Base-by-base conservation (phyloP, 2,888 invertebrate genomes). In the Plagodis dolabraria region DNA sequence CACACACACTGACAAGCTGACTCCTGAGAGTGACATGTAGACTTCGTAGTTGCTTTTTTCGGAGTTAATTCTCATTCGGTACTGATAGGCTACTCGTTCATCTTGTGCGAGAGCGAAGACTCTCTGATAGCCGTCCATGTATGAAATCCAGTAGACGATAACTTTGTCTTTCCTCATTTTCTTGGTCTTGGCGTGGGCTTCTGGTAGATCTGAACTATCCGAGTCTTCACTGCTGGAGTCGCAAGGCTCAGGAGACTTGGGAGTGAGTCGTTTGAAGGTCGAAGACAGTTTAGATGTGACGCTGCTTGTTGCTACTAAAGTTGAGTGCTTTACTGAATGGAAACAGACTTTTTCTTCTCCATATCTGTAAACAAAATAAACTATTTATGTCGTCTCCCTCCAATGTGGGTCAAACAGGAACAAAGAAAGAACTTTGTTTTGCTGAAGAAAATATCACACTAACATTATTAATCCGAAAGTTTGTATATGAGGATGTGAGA, bases 121-220 rank as follows among this genome's bases (percentile, higher is more conserved):
- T 71, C 96, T 89, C 82, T 97, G 97, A 47, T 94, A 94, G 0
- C 95, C 95, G 64, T 96, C 96, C 83, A 96, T 93, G 77, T 95
- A 97, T 6, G 96, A 96, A 42, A 96, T 94, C 97, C 97, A 97
- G 83, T 96, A 96, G 8, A 97, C 96, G 0, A 95, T 89, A 5
- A 96, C 95, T 80, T 96, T 96, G 77, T 96, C 96, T 77, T 94
- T 95, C 55, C 96, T 93, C 61, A 95, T 94, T 81, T 95, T 95
- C 69, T 94, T 95, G 45, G 88, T 86, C 65, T 93, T 88, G 0
- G 83, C 79, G 11, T 91, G 88, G 47, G 83, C 86, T 73, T 94
- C 94, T 0, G 93, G 81, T 2, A 86, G 63, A 36, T 91, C 90
- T 4, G 82, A 77, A 64, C 83, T 86, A 70, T 94, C 94, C 0